Percentiles rank a stretch among this genome's conserved stretches.
phyloP scores from a whole-genome alignment of 2,888 invertebrate genomes.

The Dione vanillae region DNA sequence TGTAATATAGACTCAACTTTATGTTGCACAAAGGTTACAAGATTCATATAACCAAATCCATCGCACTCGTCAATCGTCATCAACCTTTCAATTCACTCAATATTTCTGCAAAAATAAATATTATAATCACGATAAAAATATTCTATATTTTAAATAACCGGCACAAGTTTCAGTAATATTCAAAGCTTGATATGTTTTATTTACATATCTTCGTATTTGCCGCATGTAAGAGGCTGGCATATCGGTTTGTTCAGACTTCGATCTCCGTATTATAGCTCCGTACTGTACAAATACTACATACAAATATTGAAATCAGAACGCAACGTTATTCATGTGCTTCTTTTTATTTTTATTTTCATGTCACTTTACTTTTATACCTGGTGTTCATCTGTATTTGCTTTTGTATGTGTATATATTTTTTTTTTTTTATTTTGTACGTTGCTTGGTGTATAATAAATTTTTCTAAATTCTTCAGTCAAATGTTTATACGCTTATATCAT shows the following conservation, averaged over 20 bases:
- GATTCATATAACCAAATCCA: neutral
- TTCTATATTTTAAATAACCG: conserved; percentile 57
- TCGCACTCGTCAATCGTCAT: neutral
- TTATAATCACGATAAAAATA: conserved; percentile 44
- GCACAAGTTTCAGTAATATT: conserved; percentile 27
- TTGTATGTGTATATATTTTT: neutral
- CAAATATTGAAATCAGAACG: conserved; percentile 72
- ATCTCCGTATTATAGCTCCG: conserved; percentile 60
- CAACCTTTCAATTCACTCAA: neutral
- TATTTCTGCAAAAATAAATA: conserved; percentile 18
- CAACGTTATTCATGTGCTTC: conserved; percentile 65
- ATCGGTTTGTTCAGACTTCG: conserved; percentile 51
- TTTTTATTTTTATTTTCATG: conserved; percentile 51
- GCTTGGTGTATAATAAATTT: neutral
- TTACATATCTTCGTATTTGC: conserved; percentile 62
- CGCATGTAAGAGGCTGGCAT: conserved; percentile 48
- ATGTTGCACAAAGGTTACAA: no score
- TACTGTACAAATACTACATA: conserved; percentile 69
- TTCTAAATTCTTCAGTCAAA: no score
- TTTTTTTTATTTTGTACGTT: neutral
- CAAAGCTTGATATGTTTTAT: conserved; percentile 54
- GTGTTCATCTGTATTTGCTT: conserved; percentile 32
- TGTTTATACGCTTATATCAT: no score
- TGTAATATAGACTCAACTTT: no score
- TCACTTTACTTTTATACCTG: conserved; percentile 47